Base-by-base conservation (phyloP, 2,797 vertebrate genomes). In the Holocentrus rufus region DNA sequence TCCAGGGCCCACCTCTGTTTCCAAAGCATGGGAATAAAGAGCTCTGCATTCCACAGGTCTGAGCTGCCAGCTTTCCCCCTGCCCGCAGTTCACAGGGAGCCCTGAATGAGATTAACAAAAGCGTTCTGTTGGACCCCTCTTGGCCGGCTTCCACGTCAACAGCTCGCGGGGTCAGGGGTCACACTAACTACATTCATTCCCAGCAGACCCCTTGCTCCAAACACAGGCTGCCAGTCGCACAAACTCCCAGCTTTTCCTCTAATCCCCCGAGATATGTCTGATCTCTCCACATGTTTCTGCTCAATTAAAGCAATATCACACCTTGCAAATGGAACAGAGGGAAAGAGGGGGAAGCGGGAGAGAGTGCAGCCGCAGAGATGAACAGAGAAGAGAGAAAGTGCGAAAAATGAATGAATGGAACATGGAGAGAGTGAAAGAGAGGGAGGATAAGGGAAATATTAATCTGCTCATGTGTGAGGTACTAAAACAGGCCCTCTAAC, bases 171-270 rank as follows among this genome's bases (percentile, higher is more conserved):
- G 97, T 97, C 96, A 97, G 92, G 95, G 98, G 98, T 97, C 97
- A 96, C 95, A 95, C 96, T 97, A 97, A 97, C 97, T 98, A 97
- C 97, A 98, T 98, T 96, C 96, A 98, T 97, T 98, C 97, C 96
- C 97, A 97, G 96, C 95, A 98, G 96, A 98, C 95, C 95, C 94
- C 89, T 91, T 85, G 95, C 95, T 97, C 96, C 92, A 95, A 90
- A 96, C 95, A 96, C 95, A 97, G 94, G 94, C 95, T 95, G 95
- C 95, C 92, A 96, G 95, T 95, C 95, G 95, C 94, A 95, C 96
- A 95, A 96, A 96, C 96, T 96, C 95, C 94, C 93, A 95, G 95
- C 95, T 96, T 96, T 95, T 72, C 39, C 94, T 94, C 93, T 97
- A 98, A 98, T 98, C 97, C 97, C 95, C 93, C 87, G 93, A 98